A percentile compares a stretch with the other conserved stretches of the same genome.
phyloP scores from a whole-genome alignment of 2,797 vertebrate species.

The Betta splendens region DNA sequence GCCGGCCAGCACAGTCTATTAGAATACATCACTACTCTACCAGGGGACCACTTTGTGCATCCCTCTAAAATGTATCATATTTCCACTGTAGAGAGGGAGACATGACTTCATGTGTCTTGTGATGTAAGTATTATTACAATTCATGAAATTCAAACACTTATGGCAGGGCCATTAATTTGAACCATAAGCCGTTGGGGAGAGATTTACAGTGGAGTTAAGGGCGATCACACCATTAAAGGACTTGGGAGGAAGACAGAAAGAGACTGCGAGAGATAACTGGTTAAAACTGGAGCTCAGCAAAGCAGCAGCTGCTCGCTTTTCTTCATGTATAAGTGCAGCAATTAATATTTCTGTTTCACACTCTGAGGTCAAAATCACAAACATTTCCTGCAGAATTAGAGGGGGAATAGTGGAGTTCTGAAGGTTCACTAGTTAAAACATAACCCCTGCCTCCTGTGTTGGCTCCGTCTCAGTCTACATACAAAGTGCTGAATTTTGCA shows the following conservation, averaged over 20 bases:
- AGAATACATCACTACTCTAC: slow-evolving; percentile 97
- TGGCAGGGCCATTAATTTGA: slow-evolving; percentile 93
- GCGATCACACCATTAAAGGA: slow-evolving; percentile 76
- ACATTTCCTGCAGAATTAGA: slow-evolving; percentile 59
- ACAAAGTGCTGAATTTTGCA: slow-evolving; percentile 75
- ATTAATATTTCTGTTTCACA: slow-evolving; percentile 68
- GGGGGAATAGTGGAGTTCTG: slow-evolving; percentile 51
- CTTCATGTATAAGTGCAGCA: slow-evolving; percentile 57
- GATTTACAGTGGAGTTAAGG: slow-evolving; percentile 86
- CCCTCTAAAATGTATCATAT: slow-evolving; percentile 96
- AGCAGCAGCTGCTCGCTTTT: slow-evolving; percentile 36
- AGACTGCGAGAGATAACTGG: slow-evolving; percentile 48
- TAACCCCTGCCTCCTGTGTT: slow-evolving; percentile 63
- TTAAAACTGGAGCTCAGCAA: slow-evolving; percentile 27
- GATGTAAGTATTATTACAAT: slow-evolving; percentile 99
- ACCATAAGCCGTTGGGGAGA: slow-evolving; percentile 87
- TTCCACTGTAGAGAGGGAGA: slow-evolving; percentile 87
- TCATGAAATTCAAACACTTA: slow-evolving; percentile 98
- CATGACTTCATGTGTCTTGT: slow-evolving; percentile 99
- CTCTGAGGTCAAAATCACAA: slow-evolving; percentile 57
- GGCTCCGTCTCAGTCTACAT: slow-evolving; percentile 62
- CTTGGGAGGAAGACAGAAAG: slow-evolving; percentile 55
- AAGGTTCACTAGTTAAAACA: slow-evolving; percentile 69
- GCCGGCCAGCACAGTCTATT: slow-evolving; percentile 94
- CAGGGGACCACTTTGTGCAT: slow-evolving; percentile 97